Conservation (phyloP, 2,113 vertebrate genomes). For the Engystomops pustulosus region DNA sequence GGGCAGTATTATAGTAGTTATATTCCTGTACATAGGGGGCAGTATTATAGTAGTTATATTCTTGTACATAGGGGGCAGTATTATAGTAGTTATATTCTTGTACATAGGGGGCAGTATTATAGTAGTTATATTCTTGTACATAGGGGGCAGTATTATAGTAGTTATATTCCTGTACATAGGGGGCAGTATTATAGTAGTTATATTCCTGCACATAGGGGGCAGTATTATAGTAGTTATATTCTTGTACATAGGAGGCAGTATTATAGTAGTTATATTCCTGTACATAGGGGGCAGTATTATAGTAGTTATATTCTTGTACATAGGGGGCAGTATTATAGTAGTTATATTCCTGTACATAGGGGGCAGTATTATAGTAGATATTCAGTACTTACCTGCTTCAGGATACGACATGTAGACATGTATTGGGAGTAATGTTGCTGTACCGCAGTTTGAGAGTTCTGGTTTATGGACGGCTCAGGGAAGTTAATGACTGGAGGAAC, state of each 20-base stretch:
- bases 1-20: neutral
- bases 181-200: neutral
- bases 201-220: neutral
- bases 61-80: neutral
- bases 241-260: neutral
- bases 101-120: neutral
- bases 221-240: neutral
- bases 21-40: neutral
- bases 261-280: neutral
- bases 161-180: too few species aligned
- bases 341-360: neutral
- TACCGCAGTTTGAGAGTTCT: slow-evolving; percentile 72
- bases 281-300: neutral
- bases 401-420: slow-evolving; percentile 69
- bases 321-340: too few species aligned
- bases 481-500: slow-evolving; percentile 75
- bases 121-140: neutral
- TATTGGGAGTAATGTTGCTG: slow-evolving; percentile 73
- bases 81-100: neutral
- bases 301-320: neutral
- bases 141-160: neutral
- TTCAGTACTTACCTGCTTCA: slow-evolving; percentile 75
- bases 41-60: neutral
- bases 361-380: neutral
- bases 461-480: slow-evolving; percentile 68